Evolutionary conservation across 2,888 invertebrate species (phyloP), one percentile per base, ranked within the genome.

Genomic region (Oligia fasciuncula): DNA sequence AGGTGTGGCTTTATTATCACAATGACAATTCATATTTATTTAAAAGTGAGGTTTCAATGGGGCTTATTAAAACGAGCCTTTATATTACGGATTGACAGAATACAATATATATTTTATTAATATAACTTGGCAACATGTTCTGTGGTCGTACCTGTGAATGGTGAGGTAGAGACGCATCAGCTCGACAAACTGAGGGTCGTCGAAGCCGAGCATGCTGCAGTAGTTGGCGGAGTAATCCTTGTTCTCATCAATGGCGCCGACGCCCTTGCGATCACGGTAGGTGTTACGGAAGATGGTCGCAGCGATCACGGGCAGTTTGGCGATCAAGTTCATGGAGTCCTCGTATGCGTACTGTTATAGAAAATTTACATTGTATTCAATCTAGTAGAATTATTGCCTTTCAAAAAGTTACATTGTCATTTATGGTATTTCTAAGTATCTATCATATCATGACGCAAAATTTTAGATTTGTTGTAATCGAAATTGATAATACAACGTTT

Each of bases 161-260:
- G 99, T 99, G 87, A 99, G 97, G 95, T 99, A 99, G 57, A 99
- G 97, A 78, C 99, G 97, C 98, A 99, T 98, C 75, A 99, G 97
- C 95, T 99, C 99, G 71, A 98, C 98, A 96, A 99, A 99, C 90
- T 97, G 93, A 6, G 98, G 97, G 92, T 98, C 97, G 87, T 98
- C 98, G 95, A 98, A 99, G 80, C 99, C 99, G 85, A 99, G 97
- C 99, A 99, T 99, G 88, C 97, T 97, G 87, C 98, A 97, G 96
- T 99, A 99, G 97, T 99, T 99, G 94, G 98, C 98, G 73, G 98
- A 98, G 99, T 99, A 99, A 95, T 99, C 99, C 94, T 98, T 98
- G 93, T 98, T 97, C 80, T 98, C 97, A 93, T 99, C 99, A 89
- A 99, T 99, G 75, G 98, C 98, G 68, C 98, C 98, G 88, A 99